phyloP scores from a whole-genome alignment of 2,797 vertebrate species.

The Scyliorhinus canicula region DNA sequence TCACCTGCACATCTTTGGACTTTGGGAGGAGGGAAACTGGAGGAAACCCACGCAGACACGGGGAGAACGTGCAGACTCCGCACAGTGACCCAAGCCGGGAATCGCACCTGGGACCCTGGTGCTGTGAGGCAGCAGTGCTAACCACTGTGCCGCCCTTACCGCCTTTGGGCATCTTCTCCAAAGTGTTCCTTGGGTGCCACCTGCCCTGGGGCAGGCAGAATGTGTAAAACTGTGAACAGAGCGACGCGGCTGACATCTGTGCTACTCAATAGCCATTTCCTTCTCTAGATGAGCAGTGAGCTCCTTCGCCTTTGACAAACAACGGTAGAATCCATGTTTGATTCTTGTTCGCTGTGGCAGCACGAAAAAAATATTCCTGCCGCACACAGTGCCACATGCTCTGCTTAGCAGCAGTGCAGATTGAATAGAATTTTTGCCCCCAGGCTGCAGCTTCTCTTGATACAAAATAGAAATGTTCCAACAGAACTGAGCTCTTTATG shows the following conservation, averaged over 20 bases:
- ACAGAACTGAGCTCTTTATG: conserved; percentile 15
- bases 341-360: background rate
- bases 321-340: background rate
- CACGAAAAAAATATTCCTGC: background rate
- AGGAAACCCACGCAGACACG: no score
- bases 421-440: conserved; percentile 16
- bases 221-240: no score
- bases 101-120: no score
- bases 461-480: conserved; percentile 16
- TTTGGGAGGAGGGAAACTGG: no score
- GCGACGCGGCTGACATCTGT: background rate
- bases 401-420: background rate
- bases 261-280: background rate
- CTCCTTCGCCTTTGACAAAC: background rate
- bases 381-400: background rate
- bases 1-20: no score
- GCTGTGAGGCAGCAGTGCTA: no score
- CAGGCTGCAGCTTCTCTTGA: background rate
- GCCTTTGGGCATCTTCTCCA: no score
- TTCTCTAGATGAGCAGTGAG: background rate
- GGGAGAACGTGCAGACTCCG: no score
- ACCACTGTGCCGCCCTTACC: no score
- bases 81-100: no score
- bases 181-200: background rate
- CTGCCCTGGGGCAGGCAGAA: background rate